Percentiles rank a stretch among this genome's conserved stretches.
Conservation (phyloP, 2,113 vertebrate species). For the Pelodiscus sinensis region DNA sequence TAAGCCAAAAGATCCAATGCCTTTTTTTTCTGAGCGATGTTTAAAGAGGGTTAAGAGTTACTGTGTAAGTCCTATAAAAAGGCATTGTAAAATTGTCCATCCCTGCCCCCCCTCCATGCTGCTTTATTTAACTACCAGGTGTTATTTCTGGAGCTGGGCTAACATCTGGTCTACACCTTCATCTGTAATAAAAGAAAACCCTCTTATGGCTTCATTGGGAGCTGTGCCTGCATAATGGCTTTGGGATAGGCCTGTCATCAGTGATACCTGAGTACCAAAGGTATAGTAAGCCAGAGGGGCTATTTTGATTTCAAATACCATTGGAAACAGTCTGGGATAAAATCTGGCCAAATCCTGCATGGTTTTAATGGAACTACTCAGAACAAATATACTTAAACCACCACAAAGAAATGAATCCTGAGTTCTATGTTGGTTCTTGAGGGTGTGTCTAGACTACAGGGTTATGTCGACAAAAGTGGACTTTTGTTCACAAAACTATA, state of each 20-base stretch:
- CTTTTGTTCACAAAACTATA: no score
- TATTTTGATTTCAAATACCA: neutral
- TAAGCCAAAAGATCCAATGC: neutral
- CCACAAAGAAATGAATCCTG: rapidly evolving
- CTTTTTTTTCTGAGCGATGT: neutral
- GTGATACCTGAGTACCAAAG: neutral
- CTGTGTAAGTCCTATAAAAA: neutral
- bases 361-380: neutral
- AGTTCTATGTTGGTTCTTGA: neutral
- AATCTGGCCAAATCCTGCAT: neutral
- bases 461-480: no score
- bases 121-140: neutral
- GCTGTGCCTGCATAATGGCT: neutral
- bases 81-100: neutral
- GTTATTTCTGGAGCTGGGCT: neutral
- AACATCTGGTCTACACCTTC: neutral
- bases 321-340: neutral
- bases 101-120: no score
- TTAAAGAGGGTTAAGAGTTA: neutral
- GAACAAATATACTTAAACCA: neutral
- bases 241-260: neutral
- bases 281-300: neutral
- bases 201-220: neutral
- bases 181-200: neutral
- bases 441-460: no score